phyloP scores from a whole-genome alignment of 2,888 invertebrate species.

The Esperia sulphurella region DNA sequence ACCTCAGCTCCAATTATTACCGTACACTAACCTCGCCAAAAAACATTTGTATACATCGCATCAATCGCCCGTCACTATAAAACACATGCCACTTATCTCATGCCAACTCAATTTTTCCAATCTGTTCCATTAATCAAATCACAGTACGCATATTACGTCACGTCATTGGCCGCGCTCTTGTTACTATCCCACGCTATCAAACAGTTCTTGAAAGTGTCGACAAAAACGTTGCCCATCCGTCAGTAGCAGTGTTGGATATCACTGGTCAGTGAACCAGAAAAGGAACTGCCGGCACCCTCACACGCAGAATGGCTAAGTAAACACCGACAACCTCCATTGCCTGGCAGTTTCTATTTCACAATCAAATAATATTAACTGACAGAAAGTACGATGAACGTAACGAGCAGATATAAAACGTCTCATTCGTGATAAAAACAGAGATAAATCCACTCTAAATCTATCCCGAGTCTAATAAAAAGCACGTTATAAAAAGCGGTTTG shows the following conservation, averaged over 20 bases:
- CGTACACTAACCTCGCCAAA: constrained; percentile 40
- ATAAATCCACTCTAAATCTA: no score
- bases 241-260: constrained; percentile 36
- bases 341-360: constrained; percentile 5
- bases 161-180: constrained; percentile 35
- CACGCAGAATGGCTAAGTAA: constrained; percentile 33
- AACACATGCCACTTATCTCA: constrained; percentile 48
- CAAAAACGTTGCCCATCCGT: constrained; percentile 47
- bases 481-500: no score
- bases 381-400: neutral
- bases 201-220: constrained; percentile 29
- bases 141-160: constrained; percentile 33
- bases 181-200: constrained; percentile 51
- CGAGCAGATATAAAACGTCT: neutral
- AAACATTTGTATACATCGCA: constrained; percentile 40
- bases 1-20: constrained; percentile 45
- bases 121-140: constrained; percentile 67
- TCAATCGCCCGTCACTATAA: constrained; percentile 41
- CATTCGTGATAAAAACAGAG: neutral
- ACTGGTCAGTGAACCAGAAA: constrained; percentile 56
- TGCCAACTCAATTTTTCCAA: constrained; percentile 58
- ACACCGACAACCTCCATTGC: constrained; percentile 27
- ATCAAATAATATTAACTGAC: constrained; percentile 5
- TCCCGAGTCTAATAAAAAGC: no score
- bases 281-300: constrained; percentile 28